Base-by-base conservation (phyloP, 2,113 vertebrate species). In the Pterophyllum scalare region DNA sequence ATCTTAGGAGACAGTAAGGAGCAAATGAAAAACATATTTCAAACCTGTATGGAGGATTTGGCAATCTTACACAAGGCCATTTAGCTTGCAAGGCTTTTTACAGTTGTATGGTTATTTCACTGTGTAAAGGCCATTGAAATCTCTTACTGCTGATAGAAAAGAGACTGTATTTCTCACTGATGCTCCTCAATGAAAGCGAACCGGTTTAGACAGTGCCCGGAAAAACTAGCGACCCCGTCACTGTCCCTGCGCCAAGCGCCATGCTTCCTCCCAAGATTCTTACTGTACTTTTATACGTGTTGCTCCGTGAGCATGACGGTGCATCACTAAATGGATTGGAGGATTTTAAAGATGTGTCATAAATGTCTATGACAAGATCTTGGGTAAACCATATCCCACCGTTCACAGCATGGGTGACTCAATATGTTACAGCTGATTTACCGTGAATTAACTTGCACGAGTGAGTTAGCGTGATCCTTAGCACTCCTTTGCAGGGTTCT, bases 21-120 rank as follows among this genome's bases (percentile, higher is more conserved):
- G 17, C 24, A 52, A 72, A 72, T 72, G 65, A 72, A 72, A 72
- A 31, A 52, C 17, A 52, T 52, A 52, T 72, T 70, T 72, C 65
- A 72, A 72, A 72, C 65, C 28, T 72, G 43, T 70, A 52, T 43
- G 43, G 22, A 52, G 12, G 43, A 8, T 70, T 70, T 52, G 65
- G 24, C 49, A 49, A 28, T 52, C 10, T 28, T 72, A 3, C 31
- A 52, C 52, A 31, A 52, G 43, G 13, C 14, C 4, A 6, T 46
- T 6, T 46, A 8, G 24, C 43, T 72, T n/a, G 43, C 65, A n/a
- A 52, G 1, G 17, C 43, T 13, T 72, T 72, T 31, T 70, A 49
- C 65, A 49, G 17, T 70, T 49, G 5, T 28, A 43, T 43, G 10
- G 5, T 70, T 70, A 70, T 28, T 70, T 70, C 24, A 52, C 3